Base-by-base conservation (phyloP, 2,888 invertebrate species). In the Ctenicera cuprea region DNA sequence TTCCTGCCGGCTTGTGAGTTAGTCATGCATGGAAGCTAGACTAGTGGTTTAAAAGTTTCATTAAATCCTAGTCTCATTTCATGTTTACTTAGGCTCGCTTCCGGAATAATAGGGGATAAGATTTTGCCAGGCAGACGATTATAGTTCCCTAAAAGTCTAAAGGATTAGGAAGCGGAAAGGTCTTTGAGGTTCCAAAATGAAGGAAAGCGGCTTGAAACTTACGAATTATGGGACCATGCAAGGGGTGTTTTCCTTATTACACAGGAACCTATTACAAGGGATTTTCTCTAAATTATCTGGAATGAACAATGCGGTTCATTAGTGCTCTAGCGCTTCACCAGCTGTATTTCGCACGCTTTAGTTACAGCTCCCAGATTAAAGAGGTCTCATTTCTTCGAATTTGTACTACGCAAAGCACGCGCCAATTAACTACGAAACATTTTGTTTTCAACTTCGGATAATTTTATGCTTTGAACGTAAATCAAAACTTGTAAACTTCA, bases 241-340 rank as follows among this genome's bases (percentile, higher is more conserved):
- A 38, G 65, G 65, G 67, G 57, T 57, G 61, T 64, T 64, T 72
- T 75, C 63, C 64, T 75, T 75, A 75, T 68, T 69, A 72, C 52
- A 59, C 62, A 69, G 65, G 68, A 75, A 75, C 75, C 64, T 68
- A 75, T 75, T 75, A 75, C 69, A 64, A 63, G 69, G 64, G 75
- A 75, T 75, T 75, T 75, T 57, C 75, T 65, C 69, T 69, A 69
- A 69, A 69, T 69, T 69, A 69, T 69, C 69, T 61, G 48, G 57
- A 67, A 67, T 67, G 67, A 67, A 67, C 69, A 61, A 62, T 69
- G 62, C 52, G 69, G 69, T 69, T 69, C 69, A 62, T 69, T 69
- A 69, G 69, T 50, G 61, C 38, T 52, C 57, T 61, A 50, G 57
- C 59, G 59, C 67, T 67, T 67, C 48, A 57, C 67, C 67, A 57